Conservation (phyloP, 2,113 vertebrate genomes). For the Gambusia holbrooki region DNA sequence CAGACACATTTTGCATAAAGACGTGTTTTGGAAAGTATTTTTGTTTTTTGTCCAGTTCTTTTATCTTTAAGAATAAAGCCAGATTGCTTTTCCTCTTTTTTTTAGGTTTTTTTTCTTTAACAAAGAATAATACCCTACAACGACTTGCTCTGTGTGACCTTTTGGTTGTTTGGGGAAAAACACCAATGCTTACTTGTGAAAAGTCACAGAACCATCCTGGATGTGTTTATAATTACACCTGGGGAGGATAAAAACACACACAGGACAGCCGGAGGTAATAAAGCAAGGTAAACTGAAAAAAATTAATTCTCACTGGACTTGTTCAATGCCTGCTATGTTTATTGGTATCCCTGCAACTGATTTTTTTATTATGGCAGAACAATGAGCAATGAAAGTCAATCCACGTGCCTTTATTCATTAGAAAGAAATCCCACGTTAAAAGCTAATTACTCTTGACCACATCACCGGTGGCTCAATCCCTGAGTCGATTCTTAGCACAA, state of each 20-base stretch:
- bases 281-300: not conserved
- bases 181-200: slow-evolving; percentile 55
- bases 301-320: not conserved
- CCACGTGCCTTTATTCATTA: no score
- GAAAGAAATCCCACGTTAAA: not conserved
- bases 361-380: not conserved
- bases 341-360: not conserved
- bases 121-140: slow-evolving; percentile 33
- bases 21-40: not conserved
- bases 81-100: slow-evolving; percentile 12
- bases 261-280: not conserved
- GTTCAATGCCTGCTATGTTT: not conserved
- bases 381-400: no score
- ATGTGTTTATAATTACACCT: slow-evolving; percentile 49
- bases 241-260: not conserved
- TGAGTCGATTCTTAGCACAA: no score
- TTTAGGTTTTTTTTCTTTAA: slow-evolving; percentile 29
- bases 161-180: slow-evolving; percentile 47
- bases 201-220: slow-evolving; percentile 54
- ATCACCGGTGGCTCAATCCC: no score
- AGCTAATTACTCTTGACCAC: not conserved
- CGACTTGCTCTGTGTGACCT: slow-evolving; percentile 51
- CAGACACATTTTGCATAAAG: no score
- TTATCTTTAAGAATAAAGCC: slow-evolving; percentile 5
- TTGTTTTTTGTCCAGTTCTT: not conserved